Percentiles rank a stretch among this genome's conserved stretches.
phyloP scores from a whole-genome alignment of 2,113 vertebrate species.

The Pseudolaguvia tuberculata region DNA sequence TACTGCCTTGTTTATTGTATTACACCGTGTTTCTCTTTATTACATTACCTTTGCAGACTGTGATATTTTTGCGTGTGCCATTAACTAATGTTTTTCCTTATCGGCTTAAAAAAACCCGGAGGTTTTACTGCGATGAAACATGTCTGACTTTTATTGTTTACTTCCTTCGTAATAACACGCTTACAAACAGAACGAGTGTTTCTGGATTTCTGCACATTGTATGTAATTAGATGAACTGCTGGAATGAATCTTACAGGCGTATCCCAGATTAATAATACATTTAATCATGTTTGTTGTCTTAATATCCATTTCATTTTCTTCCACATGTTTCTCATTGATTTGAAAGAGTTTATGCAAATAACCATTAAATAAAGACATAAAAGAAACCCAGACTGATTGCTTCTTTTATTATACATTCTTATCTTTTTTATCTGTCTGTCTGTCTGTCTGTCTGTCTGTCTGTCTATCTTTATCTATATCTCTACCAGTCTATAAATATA shows the following conservation, averaged over 20 bases:
- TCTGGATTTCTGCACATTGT: conserved; percentile 3
- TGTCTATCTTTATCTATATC: too few relatives aligned
- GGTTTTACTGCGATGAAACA: neutral
- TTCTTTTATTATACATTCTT: neutral
- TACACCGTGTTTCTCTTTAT: neutral
- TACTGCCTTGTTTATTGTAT: neutral
- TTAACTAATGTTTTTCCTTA: neutral
- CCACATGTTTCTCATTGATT: conserved; percentile 29
- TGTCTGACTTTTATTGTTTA: conserved; percentile 5
- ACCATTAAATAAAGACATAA: conserved; percentile 34
- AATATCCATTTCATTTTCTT: conserved; percentile 32
- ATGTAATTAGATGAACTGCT: neutral
- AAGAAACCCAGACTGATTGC: conserved; percentile 7
- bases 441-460: neutral
- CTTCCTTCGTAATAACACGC: neutral
- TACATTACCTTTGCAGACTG: neutral
- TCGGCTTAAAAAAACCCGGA: neutral
- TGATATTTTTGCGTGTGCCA: neutral
- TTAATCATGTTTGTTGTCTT: conserved; percentile 29
- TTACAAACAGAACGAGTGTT: conserved; percentile 11
- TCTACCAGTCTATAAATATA: too few relatives aligned
- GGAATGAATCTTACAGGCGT: conserved; percentile 32
- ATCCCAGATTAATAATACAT: conserved; percentile 14
- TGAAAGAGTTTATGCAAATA: conserved; percentile 40
- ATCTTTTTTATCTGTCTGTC: neutral